phyloP scores from a whole-genome alignment of 2,113 vertebrate species.

The Embiotoca jacksoni region DNA sequence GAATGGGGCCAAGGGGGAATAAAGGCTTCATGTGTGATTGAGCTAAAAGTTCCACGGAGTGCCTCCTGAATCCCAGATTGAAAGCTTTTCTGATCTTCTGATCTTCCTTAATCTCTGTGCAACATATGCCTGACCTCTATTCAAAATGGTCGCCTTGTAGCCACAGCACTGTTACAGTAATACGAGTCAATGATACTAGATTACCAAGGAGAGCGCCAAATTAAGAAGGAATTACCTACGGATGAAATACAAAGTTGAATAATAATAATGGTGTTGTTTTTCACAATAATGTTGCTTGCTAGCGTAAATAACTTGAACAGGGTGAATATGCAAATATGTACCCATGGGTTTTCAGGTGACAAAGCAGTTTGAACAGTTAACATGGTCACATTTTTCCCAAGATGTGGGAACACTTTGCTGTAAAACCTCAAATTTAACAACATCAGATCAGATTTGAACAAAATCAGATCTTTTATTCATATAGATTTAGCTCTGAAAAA shows the following conservation, averaged over 20 bases:
- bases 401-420: too few relatives aligned
- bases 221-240: constrained; percentile 34
- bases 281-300: too few relatives aligned
- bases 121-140: constrained; percentile 71
- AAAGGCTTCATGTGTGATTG: constrained; percentile 57
- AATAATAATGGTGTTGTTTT: not conserved
- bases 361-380: too few relatives aligned
- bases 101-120: constrained; percentile 77
- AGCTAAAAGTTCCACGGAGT: constrained; percentile 48
- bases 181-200: constrained; percentile 47
- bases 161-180: constrained; percentile 40
- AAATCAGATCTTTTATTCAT: not conserved
- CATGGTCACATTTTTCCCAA: too few relatives aligned
- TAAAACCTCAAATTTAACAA: too few relatives aligned
- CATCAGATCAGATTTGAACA: not conserved
- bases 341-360: too few relatives aligned
- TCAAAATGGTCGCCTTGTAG: constrained; percentile 69
- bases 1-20: constrained; percentile 11
- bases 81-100: constrained; percentile 78
- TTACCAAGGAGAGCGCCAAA: constrained; percentile 41
- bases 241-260: not conserved
- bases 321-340: too few relatives aligned
- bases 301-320: too few relatives aligned
- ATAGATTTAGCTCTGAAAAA: not conserved
- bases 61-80: constrained; percentile 70